Evolutionary conservation across 2,888 invertebrate species (phyloP), one percentile per base, ranked within the genome.

Genomic region (Tetramorium bicarinatum): DNA sequence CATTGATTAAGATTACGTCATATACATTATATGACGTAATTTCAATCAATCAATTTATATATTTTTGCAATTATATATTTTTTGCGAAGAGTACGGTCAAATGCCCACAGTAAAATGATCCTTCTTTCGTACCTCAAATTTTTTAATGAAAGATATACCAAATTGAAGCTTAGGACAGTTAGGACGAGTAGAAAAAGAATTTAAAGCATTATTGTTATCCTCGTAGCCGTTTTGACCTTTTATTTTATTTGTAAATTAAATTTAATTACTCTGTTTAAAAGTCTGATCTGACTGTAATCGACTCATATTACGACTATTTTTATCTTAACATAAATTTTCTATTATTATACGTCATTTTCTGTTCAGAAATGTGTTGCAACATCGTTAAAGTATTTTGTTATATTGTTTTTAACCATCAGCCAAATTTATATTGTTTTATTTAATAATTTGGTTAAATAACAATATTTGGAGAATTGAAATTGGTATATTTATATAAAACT

Each of bases 231-330:
- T 34, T 4, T 34, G 4, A 49, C 49, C 25, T 72, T 41, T 71
- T 83, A 64, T 77, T 49, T 71, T 56, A 76, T 82, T 84, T 66
- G 52, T 64, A 64, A 11, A 18, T 3, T 49, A 61, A 84, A 72
- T 61, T 47, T 66, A 77, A 74, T 83, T 77, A 49, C 18, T 29
- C 4, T 1, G 38, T 34, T 34, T 34, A 34, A 54, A 59, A 72
- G 61, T 72, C 81, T 72, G 54, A 79, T 69, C 4, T 44, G 25
- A 47, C 15, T 47, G 21, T 2, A 29, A 6, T 47, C 15, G 9
- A 15, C 15, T 44, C 8, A 8, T 4, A 25, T 47, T 66, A 47
- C 15, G 3, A 44, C 0, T 66, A 25, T 44, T 2, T 49, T 49
- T 49, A 25, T 49, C 2, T 7, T 18, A 49, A 49, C 7, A 18